These are phyloP conservation scores for Sylvilagus floridanus DNA, from an alignment of 2,797 vertebrate genomes.

Conservation along the genomic window DNA sequence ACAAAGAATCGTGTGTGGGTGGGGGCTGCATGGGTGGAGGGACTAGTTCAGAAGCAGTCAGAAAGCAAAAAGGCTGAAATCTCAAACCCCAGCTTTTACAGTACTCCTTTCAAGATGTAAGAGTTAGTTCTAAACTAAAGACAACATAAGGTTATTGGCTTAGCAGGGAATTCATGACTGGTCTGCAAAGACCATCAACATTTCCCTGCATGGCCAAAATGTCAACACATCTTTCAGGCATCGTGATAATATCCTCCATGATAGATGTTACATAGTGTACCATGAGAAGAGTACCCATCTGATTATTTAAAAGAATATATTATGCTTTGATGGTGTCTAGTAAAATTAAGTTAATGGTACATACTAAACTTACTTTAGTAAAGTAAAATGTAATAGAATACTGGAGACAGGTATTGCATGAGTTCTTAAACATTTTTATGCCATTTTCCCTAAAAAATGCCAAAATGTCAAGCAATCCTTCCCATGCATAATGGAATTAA, in stretches of 20 bases:
- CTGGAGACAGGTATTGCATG: neutral
- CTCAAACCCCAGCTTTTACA: neutral
- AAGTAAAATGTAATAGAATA: neutral
- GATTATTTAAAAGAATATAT: neutral
- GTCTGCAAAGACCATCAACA: neutral
- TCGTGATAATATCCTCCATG: neutral
- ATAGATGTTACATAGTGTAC: neutral
- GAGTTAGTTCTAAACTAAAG: neutral
- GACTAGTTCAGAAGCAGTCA: neutral
- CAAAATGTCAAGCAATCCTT: neutral
- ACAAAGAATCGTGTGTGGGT: neutral
- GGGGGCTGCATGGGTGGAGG: rapidly evolving
- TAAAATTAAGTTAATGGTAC: neutral
- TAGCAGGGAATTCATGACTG: neutral
- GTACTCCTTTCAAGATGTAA: neutral
- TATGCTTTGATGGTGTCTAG: neutral
- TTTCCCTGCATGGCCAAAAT: neutral
- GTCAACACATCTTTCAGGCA: neutral
- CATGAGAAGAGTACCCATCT: neutral
- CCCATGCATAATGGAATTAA: neutral
- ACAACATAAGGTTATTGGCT: neutral
- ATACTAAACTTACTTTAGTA: neutral
- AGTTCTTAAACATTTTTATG: neutral
- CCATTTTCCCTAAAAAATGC: neutral
- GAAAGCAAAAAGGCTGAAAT: neutral